Evolutionary conservation across 2,113 vertebrate genomes (phyloP), one percentile per base, ranked within the genome.

Genomic region (Axis porcinus): DNA sequence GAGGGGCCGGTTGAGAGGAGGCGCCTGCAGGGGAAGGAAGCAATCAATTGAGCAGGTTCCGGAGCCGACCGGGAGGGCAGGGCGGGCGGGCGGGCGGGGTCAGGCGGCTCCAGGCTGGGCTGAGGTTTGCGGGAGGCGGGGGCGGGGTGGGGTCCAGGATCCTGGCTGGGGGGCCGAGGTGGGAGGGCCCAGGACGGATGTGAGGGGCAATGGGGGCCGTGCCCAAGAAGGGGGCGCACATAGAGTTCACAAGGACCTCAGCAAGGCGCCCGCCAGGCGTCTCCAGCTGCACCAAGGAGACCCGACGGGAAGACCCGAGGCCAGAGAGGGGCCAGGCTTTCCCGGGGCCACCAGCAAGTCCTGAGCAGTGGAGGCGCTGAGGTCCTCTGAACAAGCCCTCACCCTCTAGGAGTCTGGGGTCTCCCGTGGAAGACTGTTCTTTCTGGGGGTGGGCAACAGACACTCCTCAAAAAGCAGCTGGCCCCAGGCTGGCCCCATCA

Each of bases 401-500:
- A 4, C 43, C 30, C 25, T 0, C 60, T 19, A 30, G 5, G 60
- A 86, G 67, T 54, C 82, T 28, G 54, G 2, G 12, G 43, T 33
- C 8, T 25, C 19, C 27, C 15, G 4, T 4, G 0, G 64, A 36
- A 47, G 43, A 5, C 12, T 17, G 52, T 36, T 9, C 7, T 1
- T 7, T 50, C 57, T 30, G 17, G 10, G 16, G 30, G 2, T 1
- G 43, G 2, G 14, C 9, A 7, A 27, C 14, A 40, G 12, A 30
- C 0, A 1, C 13, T 11, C n/a, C 36, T 50, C 10, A 0, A 8
- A 33, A 50, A 15, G 52, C 52, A 36, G 50, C 43, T 27, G 43
- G 30, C 2, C 17, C 14, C 13, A 36, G 33, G 36, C 27, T 4
- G 2, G 27, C 40, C 47, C 40, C 3, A 1, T 6, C 1, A 4